Base-by-base conservation (phyloP, 2,113 vertebrate species). In the Atrichornis clamosus region DNA sequence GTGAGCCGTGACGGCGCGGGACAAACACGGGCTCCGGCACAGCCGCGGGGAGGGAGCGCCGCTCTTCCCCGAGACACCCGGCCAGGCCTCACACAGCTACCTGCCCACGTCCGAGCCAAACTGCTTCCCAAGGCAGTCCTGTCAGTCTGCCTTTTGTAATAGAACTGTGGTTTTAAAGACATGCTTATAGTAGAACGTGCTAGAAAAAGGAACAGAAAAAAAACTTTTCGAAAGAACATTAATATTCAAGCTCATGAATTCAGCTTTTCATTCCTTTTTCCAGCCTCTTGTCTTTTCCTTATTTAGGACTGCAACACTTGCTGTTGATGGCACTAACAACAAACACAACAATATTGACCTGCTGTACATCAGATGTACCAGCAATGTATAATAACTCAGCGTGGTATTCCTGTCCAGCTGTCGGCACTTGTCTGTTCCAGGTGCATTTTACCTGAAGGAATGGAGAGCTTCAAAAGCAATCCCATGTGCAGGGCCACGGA, bases 391-490 rank as follows among this genome's bases (percentile, higher is more conserved):
- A 49, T 67, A 96, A 89, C 85, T 91, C 21, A 5, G 53, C 20
- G 49, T 5, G 15, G 55, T 88, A 85, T 90, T 89, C 72, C 63
- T 10, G 35, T 65, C 81, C 58, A 91, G 91, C 52, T 90, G 74
- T 80, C 35, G 44, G 49, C 76, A 42, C 37, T 69, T n/a, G 3
- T 41, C 63, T 11, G 0, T 87, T 85, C 69, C 37, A 76, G 78
- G 58, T 65, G 93, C 88, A 79, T 89, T 93, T 55, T 27, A 95
- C 87, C 90, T 18, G 23, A 69, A 95, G 81, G 90, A 94, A 95
- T 2, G 5, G 84, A 90, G 2, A 78, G 53, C 81, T 97, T 97
- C 93, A 85, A 94, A 97, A 97, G 89, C 91, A 93, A 72, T 24
- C 55, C 44, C 80, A 73, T 70, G 52, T 84, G 68, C 37, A 92